Evolutionary conservation across 53 echinoderm and acorn worm species (phyloP).

Genomic region (Mesocentrotus franciscanus): DNA sequence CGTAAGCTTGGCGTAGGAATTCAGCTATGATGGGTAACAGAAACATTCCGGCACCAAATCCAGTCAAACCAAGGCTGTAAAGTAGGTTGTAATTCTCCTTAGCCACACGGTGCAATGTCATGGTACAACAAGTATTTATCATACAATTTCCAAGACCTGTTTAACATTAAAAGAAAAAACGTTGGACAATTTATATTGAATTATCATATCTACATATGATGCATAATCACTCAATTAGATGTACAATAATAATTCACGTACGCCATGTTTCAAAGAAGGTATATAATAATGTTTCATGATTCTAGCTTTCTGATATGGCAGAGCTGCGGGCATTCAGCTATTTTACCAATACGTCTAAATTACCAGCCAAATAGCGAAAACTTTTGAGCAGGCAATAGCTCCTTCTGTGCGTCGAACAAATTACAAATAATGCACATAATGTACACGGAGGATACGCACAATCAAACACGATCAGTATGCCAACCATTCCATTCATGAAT

Average conservation of each 20-base stretch:
- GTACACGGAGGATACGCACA: too few species aligned
- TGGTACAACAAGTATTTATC: background rate
- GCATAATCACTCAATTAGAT: background rate
- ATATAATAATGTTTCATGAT: too few species aligned
- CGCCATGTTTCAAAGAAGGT: background rate
- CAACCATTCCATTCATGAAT: too few species aligned
- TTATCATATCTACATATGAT: background rate
- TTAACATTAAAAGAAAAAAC: background rate
- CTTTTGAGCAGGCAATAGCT: too few species aligned
- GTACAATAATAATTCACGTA: background rate
- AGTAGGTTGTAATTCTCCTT: background rate
- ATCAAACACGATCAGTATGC: too few species aligned
- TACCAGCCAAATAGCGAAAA: too few species aligned
- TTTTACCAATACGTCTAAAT: too few species aligned
- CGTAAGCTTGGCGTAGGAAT: background rate
- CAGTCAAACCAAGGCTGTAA: background rate
- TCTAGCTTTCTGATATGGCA: too few species aligned
- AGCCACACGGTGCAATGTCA: background rate
- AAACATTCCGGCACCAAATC: background rate
- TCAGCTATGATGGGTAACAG: background rate
- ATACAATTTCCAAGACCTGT: constrained; percentile 10
- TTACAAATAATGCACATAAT: too few species aligned
- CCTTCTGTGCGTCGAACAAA: too few species aligned
- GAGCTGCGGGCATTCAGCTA: too few species aligned
- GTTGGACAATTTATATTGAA: background rate